Base-by-base conservation (phyloP, 2,888 invertebrate species). In the Cataglyphis rosenhaueri region DNA sequence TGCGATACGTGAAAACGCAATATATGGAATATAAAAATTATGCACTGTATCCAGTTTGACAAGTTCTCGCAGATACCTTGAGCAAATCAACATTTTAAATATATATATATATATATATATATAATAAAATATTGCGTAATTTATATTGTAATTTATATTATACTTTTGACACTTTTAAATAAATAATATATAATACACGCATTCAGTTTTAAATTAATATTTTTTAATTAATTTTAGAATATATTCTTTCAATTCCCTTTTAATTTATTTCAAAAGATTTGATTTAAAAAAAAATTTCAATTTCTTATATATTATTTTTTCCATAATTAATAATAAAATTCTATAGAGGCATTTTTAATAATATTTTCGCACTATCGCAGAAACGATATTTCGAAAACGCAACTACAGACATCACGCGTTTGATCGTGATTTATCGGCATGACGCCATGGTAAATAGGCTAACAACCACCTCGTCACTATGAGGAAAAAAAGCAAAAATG, bases 371-470 rank as follows among this genome's bases (percentile, higher is more conserved):
- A 38, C 1, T 44, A 1, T n/a, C 15, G 55, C 18, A 15, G 15
- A 48, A 44, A 57, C 0, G 1, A 21, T 41, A 18, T 29, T 44
- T 32, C 0, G 15, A 32, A 68, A 21, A 12, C 29, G 12, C 68
- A 55, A 57, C 15, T 18, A 41, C 15, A 38, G 18, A 82, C 82
- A 61, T 48, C 61, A 48, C 3, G 25, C n/a, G 52, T 84, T 32
- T 32, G 10, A 79, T 35, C 52, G 55, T 68, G 66, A 29, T 74
- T 81, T 81, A 59, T 68, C 81, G 21, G 44, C 61, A n/a, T 18
- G 64, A 48, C 62, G 68, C 91, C 92, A 86, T 90, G 88, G 89
- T 89, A 91, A 91, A 92, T 92, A n/a, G n/a, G 8, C n/a, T 89
- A 44, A 44, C 89, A 88, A 91, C 85, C 35, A 65, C 82, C 25